These are phyloP conservation scores for Oryzias javanicus DNA, from an alignment of 2,113 vertebrate species.

Conservation along the genomic window DNA sequence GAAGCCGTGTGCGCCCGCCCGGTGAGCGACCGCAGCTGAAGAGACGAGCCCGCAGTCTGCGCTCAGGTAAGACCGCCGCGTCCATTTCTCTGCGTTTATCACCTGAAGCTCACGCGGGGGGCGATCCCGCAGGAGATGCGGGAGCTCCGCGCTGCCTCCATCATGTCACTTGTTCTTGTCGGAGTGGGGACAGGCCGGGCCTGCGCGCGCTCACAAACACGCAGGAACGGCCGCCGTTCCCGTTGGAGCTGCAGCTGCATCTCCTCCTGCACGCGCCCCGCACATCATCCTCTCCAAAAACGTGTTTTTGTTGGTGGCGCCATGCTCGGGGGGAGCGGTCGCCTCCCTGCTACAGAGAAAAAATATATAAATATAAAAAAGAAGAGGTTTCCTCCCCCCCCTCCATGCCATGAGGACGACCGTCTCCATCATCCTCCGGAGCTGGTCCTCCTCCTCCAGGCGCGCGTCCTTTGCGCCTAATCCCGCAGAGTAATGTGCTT, in stretches of 20 bases:
- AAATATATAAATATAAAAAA: neutral
- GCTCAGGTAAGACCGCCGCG: conserved; percentile 70
- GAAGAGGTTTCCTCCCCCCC: too few relatives aligned
- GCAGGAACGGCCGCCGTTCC: conserved; percentile 6
- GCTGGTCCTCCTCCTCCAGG: conserved; percentile 34
- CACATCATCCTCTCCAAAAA: conserved; percentile 7
- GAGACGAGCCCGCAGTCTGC: conserved; percentile 73
- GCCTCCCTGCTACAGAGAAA: conserved; percentile 9
- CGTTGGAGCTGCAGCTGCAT: neutral
- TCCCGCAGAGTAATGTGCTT: conserved; percentile 44
- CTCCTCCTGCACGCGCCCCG: neutral
- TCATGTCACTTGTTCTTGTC: conserved; percentile 54
- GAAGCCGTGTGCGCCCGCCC: conserved; percentile 62
- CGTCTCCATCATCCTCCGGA: conserved; percentile 38
- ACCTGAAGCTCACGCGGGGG: neutral
- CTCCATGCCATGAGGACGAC: too few relatives aligned
- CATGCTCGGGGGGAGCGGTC: neutral
- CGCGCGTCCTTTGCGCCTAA: conserved; percentile 29
- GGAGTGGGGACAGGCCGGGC: conserved; percentile 68
- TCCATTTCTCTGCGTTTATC: neutral
- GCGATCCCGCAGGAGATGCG: neutral
- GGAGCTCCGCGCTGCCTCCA: conserved; percentile 28
- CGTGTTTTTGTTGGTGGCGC: conserved; percentile 33
- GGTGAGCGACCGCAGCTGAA: conserved; percentile 75
- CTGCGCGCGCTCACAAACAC: conserved; percentile 38